phyloP scores from a whole-genome alignment of 2,888 invertebrate genomes.

The Hypselothyrea guttata region DNA sequence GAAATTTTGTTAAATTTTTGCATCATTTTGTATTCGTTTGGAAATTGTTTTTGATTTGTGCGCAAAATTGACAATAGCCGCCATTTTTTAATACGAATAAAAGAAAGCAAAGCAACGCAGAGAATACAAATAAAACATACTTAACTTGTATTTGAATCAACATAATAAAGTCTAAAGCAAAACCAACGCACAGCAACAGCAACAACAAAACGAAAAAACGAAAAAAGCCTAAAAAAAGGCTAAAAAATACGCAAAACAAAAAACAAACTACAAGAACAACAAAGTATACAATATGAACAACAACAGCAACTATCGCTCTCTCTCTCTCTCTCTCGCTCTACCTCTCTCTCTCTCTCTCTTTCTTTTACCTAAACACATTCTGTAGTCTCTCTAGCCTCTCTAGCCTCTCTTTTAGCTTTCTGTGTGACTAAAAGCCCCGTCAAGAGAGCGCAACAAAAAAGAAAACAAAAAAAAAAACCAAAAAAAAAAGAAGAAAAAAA shows the following conservation, averaged over 20 bases:
- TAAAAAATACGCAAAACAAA: constrained; percentile 16
- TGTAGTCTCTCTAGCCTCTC: no score
- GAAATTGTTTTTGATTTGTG: constrained; percentile 29
- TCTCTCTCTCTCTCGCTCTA: no score
- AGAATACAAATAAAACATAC: not conserved
- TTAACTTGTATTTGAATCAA: no score
- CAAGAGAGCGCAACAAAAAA: constrained; percentile 39
- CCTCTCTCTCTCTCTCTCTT: no score
- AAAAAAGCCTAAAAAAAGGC: constrained; percentile 17
- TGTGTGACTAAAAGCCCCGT: constrained; percentile 42
- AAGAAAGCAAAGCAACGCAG: not conserved
- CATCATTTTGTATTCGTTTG: constrained; percentile 9
- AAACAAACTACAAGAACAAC: constrained; percentile 22
- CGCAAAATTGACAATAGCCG: constrained; percentile 40
- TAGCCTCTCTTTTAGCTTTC: constrained; percentile 45
- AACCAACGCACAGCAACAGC: constrained; percentile 14
- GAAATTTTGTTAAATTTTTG: constrained; percentile 1
- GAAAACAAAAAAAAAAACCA: constrained; percentile 32
- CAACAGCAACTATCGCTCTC: constrained; percentile 3
- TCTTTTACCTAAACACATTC: constrained; percentile 20
- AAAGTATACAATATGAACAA: constrained; percentile 13
- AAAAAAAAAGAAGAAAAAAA: not conserved
- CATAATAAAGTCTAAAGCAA: no score
- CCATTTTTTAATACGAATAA: no score
- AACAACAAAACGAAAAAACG: constrained; percentile 2